These are phyloP conservation scores for Rhopalosiphum nymphaeae DNA, from an alignment of 2,888 invertebrate genomes.

Conservation along the genomic window DNA sequence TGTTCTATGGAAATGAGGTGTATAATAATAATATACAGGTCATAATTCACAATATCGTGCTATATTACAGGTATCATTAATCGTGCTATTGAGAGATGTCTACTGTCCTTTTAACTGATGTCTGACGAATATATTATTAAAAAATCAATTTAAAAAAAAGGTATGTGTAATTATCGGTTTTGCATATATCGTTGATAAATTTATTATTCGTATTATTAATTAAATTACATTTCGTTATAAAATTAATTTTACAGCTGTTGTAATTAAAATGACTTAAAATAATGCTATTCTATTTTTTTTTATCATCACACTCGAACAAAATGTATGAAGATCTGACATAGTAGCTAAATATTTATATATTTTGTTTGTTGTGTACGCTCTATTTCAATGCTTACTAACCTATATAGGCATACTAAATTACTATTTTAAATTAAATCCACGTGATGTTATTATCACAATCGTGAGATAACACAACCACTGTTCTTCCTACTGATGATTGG, in stretches of 20 bases:
- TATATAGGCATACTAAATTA: not conserved
- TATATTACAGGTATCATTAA: not conserved
- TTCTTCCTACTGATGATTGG: not conserved
- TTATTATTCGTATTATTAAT: not conserved
- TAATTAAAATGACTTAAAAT: not conserved
- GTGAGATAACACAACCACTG: not conserved
- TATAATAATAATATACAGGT: not conserved
- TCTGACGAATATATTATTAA: no score
- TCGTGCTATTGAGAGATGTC: not conserved
- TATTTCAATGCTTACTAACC: not conserved
- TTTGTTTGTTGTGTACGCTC: not conserved
- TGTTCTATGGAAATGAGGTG: not conserved
- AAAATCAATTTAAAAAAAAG: not conserved
- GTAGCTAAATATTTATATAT: not conserved
- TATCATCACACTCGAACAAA: not conserved
- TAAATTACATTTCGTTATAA: not conserved
- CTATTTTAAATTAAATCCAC: not conserved
- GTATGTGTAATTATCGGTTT: not conserved
- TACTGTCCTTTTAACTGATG: not conserved
- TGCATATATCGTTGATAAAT: not conserved
- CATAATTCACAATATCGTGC: not conserved
- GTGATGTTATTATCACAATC: not conserved
- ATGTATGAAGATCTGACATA: not conserved
- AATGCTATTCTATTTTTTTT: not conserved
- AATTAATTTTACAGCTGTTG: not conserved